A percentile compares a stretch with the other conserved stretches of the same genome.
phyloP scores from a whole-genome alignment of 2,113 vertebrate species.

The Montifringilla adamsi region DNA sequence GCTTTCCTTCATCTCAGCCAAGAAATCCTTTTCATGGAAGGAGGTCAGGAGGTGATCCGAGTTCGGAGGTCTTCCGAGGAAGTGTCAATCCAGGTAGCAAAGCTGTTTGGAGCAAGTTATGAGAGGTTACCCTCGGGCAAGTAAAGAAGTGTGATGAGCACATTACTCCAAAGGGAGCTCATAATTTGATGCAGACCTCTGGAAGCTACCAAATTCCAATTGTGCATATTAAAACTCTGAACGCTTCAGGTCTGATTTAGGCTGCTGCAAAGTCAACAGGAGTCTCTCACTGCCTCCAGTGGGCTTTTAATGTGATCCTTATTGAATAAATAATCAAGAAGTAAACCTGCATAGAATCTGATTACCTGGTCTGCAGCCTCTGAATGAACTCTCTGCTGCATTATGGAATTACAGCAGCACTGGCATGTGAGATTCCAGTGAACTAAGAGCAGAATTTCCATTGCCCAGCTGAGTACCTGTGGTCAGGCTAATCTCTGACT shows the following conservation, averaged over 20 bases:
- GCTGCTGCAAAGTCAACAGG: conserved; percentile 3
- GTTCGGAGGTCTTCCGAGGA: not conserved
- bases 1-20: not conserved
- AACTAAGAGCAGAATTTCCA: not conserved
- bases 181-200: not conserved
- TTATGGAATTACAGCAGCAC: not conserved
- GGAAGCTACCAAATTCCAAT: not conserved
- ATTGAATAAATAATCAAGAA: conserved; percentile 30
- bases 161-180: not conserved
- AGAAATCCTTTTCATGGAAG: not conserved
- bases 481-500: not conserved
- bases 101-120: not conserved
- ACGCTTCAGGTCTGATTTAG: not conserved
- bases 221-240: not conserved
- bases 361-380: conserved; percentile 4
- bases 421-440: not conserved
- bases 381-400: not conserved
- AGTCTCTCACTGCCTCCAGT: not conserved
- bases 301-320: not conserved
- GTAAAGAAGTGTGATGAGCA: not conserved
- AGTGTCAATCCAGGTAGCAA: not conserved
- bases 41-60: not conserved
- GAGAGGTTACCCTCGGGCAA: not conserved
- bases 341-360: not conserved
- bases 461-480: not conserved